Base-by-base conservation (phyloP, 2,113 vertebrate species). In the Ascaphus truei region DNA sequence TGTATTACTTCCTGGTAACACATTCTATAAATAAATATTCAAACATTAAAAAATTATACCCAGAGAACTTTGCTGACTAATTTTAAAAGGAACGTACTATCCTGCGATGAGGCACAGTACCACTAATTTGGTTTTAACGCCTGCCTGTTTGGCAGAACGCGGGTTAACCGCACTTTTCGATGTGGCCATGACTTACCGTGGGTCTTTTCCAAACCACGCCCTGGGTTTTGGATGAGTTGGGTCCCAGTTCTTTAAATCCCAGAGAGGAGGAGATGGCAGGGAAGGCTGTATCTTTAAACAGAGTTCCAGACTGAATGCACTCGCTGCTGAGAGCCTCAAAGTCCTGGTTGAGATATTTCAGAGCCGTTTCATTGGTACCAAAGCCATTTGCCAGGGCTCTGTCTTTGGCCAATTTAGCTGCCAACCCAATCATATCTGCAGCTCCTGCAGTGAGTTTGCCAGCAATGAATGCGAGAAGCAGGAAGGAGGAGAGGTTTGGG, bases 151-250 rank as follows among this genome's bases (percentile, higher is more conserved):
- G n/a, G n/a, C n/a, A n/a, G n/a, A n/a, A n/a, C n/a, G n/a, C n/a
- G n/a, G n/a, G n/a, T n/a, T n/a, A n/a, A n/a, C n/a, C n/a, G 6
- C 4, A 15, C 0, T 7, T 4, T 36, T 13, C 3, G 36, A 23
- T 3, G n/a, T 15, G 15, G 6, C 43, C 1, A 18, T 2, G 13
- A 18, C 88, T 81, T 86, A 95, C 94, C 86, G 79, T 77, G 25
- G 94, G 94, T 20, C 93, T 86, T 76, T 91, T 93, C 94, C 94
- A 95, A 65, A 74, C 84, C 62, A 94, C 84, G 25, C 92, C 93
- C 1, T 86, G 85, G 31, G 81, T 87, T 75, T 95, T 95, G 83
- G 3, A 7, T 2, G 94, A 93, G 73, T 71, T 72, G 0, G 83
- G 83, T n/a, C 93, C 94, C 75, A 95, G 68, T 15, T 95, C 94